phyloP scores from a whole-genome alignment of 1,140 invertebrate genomes.

The Globodera rostochiensis region DNA sequence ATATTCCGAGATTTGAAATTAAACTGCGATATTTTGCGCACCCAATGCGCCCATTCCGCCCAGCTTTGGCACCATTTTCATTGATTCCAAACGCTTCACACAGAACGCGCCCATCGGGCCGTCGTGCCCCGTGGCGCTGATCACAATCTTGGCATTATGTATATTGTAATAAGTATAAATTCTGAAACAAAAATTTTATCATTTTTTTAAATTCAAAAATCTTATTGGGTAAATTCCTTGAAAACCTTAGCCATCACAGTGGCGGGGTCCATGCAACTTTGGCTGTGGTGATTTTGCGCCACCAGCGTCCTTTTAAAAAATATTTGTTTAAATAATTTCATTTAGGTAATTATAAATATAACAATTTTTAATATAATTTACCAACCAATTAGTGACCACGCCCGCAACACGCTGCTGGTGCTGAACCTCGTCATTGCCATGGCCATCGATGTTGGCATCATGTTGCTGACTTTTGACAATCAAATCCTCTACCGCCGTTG shows the following conservation, averaged over 20 bases:
- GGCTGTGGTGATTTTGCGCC: slow-evolving; percentile 6
- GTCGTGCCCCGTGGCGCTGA: slow-evolving; percentile 13
- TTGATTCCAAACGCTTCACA: not conserved
- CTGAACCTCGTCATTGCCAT: not conserved
- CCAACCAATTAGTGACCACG: slow-evolving; percentile 2
- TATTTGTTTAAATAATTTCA: too few species aligned
- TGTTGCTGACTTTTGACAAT: not conserved
- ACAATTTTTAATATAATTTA: not conserved
- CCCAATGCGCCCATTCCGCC: slow-evolving; percentile 4
- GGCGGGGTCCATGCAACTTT: slow-evolving; percentile 7
- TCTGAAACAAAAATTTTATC: too few species aligned
- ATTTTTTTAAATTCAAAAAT: too few species aligned
- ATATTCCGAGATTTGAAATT: not conserved
- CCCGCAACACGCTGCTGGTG: not conserved
- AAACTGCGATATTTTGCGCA: not conserved
- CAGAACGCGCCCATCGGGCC: slow-evolving; percentile 3
- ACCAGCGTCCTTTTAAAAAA: not conserved
- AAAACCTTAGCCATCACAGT: not conserved
- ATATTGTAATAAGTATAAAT: too few species aligned
- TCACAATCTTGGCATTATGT: not conserved
- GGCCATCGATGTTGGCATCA: not conserved
- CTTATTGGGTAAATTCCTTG: too few species aligned
- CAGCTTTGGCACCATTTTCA: not conserved
- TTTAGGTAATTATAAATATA: not conserved
- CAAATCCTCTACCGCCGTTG: slow-evolving; percentile 11